Percentiles rank a stretch among this genome's conserved stretches.
These are phyloP conservation scores for Linyphia triangularis DNA, from an alignment of 2,888 invertebrate species.

Conservation along the genomic window DNA sequence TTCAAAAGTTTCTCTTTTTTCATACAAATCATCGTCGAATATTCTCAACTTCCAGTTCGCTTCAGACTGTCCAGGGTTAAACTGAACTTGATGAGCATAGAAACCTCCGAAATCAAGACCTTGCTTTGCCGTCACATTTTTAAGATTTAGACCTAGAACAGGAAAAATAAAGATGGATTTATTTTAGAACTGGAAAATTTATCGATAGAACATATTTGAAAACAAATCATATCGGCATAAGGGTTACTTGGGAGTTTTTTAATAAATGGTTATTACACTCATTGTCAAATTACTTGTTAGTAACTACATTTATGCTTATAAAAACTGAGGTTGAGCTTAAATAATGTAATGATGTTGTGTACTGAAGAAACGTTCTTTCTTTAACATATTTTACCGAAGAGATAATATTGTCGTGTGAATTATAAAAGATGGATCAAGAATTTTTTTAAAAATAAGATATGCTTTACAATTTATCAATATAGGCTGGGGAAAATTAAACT, in stretches of 20 bases:
- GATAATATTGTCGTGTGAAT: no score
- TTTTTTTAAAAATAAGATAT: no score
- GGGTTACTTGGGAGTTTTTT: neutral
- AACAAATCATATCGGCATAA: neutral
- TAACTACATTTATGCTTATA: no score
- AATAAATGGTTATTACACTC: no score
- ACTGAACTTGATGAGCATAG: conserved; percentile 80
- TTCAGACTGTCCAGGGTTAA: conserved; percentile 80
- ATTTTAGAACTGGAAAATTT: neutral
- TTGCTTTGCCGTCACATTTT: conserved; percentile 79
- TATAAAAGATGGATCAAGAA: no score
- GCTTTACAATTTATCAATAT: no score
- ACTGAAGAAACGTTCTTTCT: no score
- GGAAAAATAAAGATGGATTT: neutral
- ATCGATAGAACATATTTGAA: neutral
- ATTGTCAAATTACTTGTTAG: no score
- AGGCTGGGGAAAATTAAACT: no score
- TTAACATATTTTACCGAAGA: no score
- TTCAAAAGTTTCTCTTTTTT: conserved; percentile 78
- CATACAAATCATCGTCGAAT: conserved; percentile 79
- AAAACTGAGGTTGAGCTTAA: no score
- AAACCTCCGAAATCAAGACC: conserved; percentile 78
- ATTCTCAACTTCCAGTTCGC: conserved; percentile 79
- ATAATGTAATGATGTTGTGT: no score
- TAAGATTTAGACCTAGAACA: conserved; percentile 78